Evolutionary conservation across 2,113 vertebrate species (phyloP).

Genomic region (Sinocyclocheilus grahami): DNA sequence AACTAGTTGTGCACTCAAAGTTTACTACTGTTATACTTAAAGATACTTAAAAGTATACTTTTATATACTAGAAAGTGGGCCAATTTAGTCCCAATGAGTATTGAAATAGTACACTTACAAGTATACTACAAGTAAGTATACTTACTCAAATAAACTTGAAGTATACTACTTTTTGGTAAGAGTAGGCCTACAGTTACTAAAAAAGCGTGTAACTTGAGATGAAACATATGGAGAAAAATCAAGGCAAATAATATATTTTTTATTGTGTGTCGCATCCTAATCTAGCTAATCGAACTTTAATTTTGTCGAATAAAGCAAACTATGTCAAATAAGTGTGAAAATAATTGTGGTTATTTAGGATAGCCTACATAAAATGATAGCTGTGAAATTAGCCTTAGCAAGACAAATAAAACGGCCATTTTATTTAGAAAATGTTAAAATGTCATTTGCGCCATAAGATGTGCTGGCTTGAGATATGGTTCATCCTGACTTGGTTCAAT

Average conservation of each 20-base stretch:
- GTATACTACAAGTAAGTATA: too few relatives aligned
- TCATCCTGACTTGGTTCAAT: too few relatives aligned
- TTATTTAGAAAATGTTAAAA: not conserved
- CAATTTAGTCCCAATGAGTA: too few relatives aligned
- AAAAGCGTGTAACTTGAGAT: not conserved
- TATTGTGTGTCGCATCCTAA: not conserved
- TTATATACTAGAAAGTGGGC: too few relatives aligned
- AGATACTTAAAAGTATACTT: too few relatives aligned
- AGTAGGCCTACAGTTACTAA: not conserved
- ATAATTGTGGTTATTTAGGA: not conserved
- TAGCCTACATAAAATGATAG: not conserved
- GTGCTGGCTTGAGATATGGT: not conserved
- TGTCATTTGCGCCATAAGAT: not conserved
- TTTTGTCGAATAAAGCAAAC: not conserved
- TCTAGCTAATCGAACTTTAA: not conserved
- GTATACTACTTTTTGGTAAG: too few relatives aligned
- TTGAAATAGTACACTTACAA: too few relatives aligned
- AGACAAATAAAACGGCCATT: not conserved
- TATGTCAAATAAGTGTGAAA: not conserved
- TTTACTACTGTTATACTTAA: too few relatives aligned
- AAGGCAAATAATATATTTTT: not conserved
- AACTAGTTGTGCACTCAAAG: too few relatives aligned
- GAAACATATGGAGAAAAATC: not conserved
- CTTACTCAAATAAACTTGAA: too few relatives aligned
- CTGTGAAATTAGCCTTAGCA: not conserved